Evolutionary conservation across 1,140 invertebrate genomes (phyloP).

Genomic region (Drosophila tropicalis): DNA sequence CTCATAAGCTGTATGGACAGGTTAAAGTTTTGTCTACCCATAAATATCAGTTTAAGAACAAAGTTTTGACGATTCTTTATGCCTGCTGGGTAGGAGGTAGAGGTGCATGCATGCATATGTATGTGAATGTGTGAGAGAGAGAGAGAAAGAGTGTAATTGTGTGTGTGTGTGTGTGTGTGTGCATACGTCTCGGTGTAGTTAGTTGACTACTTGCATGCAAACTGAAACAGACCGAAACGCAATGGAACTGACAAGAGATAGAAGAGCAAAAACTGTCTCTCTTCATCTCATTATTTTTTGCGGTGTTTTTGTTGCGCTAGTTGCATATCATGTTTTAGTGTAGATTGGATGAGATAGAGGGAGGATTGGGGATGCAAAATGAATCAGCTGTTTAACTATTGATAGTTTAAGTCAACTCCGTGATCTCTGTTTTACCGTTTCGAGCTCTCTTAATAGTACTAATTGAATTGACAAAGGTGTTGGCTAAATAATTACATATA

Average conservation of each 20-base stretch:
- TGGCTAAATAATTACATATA: no score
- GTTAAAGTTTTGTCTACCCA: no score
- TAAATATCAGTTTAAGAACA: no score
- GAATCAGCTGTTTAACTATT: background rate
- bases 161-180: background rate
- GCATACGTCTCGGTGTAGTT: no score
- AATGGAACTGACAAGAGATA: background rate
- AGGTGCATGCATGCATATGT: background rate
- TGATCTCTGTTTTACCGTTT: no score
- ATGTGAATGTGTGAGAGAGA: background rate
- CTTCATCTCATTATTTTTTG: background rate
- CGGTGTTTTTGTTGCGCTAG: background rate
- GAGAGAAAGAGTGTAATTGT: background rate
- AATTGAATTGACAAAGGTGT: no score
- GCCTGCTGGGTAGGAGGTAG: background rate
- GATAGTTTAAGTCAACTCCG: no score
- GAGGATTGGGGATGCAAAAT: background rate
- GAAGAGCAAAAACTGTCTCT: background rate
- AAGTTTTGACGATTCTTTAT: background rate
- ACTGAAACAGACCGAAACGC: slow-evolving; percentile 14
- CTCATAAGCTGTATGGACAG: no score
- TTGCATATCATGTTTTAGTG: background rate
- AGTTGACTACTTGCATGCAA: slow-evolving; percentile 12
- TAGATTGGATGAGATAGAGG: background rate
- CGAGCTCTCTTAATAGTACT: no score